Percentiles rank a stretch among this genome's conserved stretches.
Conservation (phyloP, 2,113 vertebrate genomes). For the Sinocyclocheilus anophthalmus region DNA sequence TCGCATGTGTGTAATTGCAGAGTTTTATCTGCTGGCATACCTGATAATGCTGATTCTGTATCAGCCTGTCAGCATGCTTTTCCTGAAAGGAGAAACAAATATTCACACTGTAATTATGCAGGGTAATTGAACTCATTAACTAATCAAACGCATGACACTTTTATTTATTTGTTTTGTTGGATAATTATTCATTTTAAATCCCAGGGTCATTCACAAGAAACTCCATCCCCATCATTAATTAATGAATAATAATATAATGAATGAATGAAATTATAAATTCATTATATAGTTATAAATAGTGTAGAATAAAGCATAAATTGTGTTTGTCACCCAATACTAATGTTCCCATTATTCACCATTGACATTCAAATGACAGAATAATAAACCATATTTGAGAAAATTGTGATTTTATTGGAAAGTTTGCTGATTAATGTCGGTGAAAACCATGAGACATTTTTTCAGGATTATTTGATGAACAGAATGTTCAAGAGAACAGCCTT, state of each 20-base stretch:
- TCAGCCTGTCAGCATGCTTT: conserved; percentile 90
- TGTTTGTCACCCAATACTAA: background rate
- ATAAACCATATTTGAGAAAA: background rate
- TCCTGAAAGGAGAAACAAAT: conserved; percentile 78
- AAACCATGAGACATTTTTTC: too few relatives aligned
- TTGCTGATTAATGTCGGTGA: background rate
- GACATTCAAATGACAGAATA: background rate
- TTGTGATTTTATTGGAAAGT: background rate
- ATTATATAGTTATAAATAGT: background rate
- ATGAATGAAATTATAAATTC: background rate
- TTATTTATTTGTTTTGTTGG: background rate
- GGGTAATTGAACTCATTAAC: background rate
- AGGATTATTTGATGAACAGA: background rate
- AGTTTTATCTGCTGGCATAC: conserved; percentile 67
- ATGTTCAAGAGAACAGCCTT: background rate
- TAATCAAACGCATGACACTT: background rate
- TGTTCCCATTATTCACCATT: background rate
- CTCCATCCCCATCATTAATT: background rate
- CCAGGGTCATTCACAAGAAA: conserved; percentile 10
- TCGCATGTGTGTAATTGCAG: background rate
- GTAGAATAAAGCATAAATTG: background rate
- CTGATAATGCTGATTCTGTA: conserved; percentile 97
- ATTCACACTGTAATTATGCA: background rate
- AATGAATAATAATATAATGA: background rate
- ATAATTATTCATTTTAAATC: background rate